Base-by-base conservation (phyloP, 2,113 vertebrate species). In the Chrysemys picta region DNA sequence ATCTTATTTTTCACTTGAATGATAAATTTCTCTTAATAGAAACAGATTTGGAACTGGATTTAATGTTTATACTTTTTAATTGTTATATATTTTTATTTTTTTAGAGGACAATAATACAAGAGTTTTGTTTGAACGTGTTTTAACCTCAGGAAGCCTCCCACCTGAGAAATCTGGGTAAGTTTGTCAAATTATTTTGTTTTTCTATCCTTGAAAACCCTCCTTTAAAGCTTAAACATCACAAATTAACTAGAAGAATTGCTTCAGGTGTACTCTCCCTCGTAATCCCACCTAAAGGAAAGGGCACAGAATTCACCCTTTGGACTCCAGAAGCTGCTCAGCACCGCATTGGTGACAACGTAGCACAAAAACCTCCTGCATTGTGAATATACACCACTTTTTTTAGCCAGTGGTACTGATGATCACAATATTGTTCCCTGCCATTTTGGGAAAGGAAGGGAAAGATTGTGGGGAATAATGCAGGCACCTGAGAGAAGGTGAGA, bases 31-130 rank as follows among this genome's bases (percentile, higher is more conserved):
- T 94, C 89, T 91, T 72, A 89, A 88, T 86, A 42, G 85, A 85
- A 49, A 24, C 88, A 9, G 50, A 29, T 94, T 95, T 94, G 42
- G 75, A 96, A 47, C 82, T 84, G 91, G 75, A 47, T 96, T 88
- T 84, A 62, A 82, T 50, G 80, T 86, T 83, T 24, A 49, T 56
- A 1, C 88, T 5, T 89, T 94, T 80, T 95, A 80, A 85, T 96
- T 75, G 53, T 47, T 96, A 13, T n/a, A 85, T 96, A 76, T 83
- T 93, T 95, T 96, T 94, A 47, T 72, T 81, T 92, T 90, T 75
- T 94, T 95, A 99, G 99, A 99, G 99, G 99, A 99, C 97, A 99
- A 99, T 98, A 99, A 99, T 98, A 99, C 99, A 38, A 98, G 99
- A 97, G 99, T 99, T 98, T 98, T 99, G 97, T 99, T 99, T 98